phyloP scores from a whole-genome alignment of 23 tunicate genomes.

The Trididemnum nubilum region DNA sequence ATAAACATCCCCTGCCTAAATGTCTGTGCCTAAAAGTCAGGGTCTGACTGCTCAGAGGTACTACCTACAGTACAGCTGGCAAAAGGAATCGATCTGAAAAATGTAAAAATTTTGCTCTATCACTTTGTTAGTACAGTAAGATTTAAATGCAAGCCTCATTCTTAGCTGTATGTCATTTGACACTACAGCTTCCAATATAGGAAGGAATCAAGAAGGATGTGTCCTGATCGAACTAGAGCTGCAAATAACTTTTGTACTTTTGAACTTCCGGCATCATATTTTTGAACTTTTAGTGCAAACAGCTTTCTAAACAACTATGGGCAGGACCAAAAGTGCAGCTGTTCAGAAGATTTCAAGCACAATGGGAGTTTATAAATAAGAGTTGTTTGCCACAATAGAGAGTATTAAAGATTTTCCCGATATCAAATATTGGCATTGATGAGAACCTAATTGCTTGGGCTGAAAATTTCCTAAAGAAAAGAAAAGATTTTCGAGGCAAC shows the following conservation, averaged over 20 bases:
- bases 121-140: too few species aligned
- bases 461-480: background rate
- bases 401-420: background rate
- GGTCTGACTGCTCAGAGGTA: too few species aligned
- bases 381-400: background rate
- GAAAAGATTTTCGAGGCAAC: background rate
- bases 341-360: background rate
- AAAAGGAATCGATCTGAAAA: too few species aligned
- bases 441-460: too few species aligned
- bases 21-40: too few species aligned
- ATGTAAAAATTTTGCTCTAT: too few species aligned
- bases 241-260: background rate
- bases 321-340: background rate
- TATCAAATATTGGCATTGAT: too few species aligned
- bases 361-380: background rate
- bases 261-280: background rate
- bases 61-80: too few species aligned
- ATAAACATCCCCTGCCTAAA: too few species aligned
- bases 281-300: background rate
- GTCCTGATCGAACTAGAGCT: background rate
- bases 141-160: too few species aligned
- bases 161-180: too few species aligned
- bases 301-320: background rate
- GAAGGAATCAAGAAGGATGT: background rate
- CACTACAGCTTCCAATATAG: too few species aligned